Evolutionary conservation across 2,888 invertebrate genomes (phyloP), one percentile per base, ranked within the genome.

Genomic region (Synergus gifuensis): DNA sequence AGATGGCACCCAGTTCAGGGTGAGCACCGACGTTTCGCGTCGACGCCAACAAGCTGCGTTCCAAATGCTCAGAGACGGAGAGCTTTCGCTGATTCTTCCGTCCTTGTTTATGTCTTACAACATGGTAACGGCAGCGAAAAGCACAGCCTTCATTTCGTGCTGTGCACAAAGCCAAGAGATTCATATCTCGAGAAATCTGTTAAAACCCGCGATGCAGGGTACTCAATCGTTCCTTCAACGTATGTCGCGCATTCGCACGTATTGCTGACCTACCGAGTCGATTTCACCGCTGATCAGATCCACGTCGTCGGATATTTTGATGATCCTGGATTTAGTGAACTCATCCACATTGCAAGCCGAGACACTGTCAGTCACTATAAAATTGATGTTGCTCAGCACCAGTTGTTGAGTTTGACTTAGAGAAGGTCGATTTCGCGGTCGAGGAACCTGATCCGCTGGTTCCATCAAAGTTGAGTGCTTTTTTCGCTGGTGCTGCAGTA

Each of bases 401-500:
- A 90, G 86, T 22, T 89, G 87, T 40, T 89, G 87, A 80, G 89
- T 91, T 73, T 90, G 90, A 86, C 90, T 90, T 54, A 90, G 90
- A 22, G 90, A 83, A 9, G 89, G 88, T 44, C 91, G 91, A 84
- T 89, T 91, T 9, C 92, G 89, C 7, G 91, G 87, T 14, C 92
- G 88, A 1, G 92, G 92, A 54, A 92, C 85, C 83, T 92, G 90
- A 86, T 92, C 91, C 18, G 92, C 91, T 2, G 90, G 91, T 79
- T 91, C 91, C 90, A 93, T 90, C 66, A 93, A 84, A 67, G 93
- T 93, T 0, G 94, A 92, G 86, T 96, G 96, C 58, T 94, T 94
- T 82, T 94, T 94, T 0, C 96, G 93, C 86, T 95, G 94, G 89
- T 96, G 96, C 87, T 95, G 95, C 84, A 96, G 89, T 79, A 96